Evolutionary conservation across 1,140 invertebrate genomes (phyloP).

Genomic region (Drosophila tropicalis): DNA sequence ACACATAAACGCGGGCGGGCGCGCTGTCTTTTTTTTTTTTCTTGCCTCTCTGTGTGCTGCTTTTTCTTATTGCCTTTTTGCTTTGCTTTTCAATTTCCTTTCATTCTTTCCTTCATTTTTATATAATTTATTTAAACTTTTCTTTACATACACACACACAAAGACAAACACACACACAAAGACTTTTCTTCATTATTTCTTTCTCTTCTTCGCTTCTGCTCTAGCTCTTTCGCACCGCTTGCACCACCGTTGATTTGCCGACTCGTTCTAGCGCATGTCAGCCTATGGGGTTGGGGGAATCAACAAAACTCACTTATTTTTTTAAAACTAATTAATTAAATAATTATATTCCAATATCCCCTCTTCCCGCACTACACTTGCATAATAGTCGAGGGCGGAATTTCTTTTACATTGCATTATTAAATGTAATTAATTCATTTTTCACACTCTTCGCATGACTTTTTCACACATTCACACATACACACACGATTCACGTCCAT

Average conservation of each 20-base stretch:
- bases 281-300: slow-evolving; percentile 32
- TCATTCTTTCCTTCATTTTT: slow-evolving; percentile 31
- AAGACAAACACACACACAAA: slow-evolving; percentile 43
- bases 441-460: background rate
- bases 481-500: slow-evolving; percentile 56
- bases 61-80: slow-evolving; percentile 27
- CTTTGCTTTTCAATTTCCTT: slow-evolving; percentile 27
- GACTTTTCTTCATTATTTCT: slow-evolving; percentile 49
- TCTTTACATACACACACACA: slow-evolving; percentile 27
- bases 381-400: slow-evolving; percentile 38
- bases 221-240: slow-evolving; percentile 43
- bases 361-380: slow-evolving; percentile 35
- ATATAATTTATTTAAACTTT: slow-evolving; percentile 38
- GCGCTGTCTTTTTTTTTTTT: slow-evolving; percentile 31
- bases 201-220: slow-evolving; percentile 15
- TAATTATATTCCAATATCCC: background rate
- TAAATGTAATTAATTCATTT: slow-evolving; percentile 25
- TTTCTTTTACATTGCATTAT: slow-evolving; percentile 64
- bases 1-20: slow-evolving; percentile 29
- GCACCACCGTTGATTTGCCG: slow-evolving; percentile 60
- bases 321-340: background rate
- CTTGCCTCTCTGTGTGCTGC: slow-evolving; percentile 9
- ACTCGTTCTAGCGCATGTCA: slow-evolving; percentile 64
- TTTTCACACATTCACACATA: slow-evolving; percentile 22
- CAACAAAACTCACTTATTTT: slow-evolving; percentile 67